A percentile compares a stretch with the other conserved stretches of the same genome.
Evolutionary conservation across 2,797 vertebrate species (phyloP).

Genomic region (Myotis pilosus): DNA sequence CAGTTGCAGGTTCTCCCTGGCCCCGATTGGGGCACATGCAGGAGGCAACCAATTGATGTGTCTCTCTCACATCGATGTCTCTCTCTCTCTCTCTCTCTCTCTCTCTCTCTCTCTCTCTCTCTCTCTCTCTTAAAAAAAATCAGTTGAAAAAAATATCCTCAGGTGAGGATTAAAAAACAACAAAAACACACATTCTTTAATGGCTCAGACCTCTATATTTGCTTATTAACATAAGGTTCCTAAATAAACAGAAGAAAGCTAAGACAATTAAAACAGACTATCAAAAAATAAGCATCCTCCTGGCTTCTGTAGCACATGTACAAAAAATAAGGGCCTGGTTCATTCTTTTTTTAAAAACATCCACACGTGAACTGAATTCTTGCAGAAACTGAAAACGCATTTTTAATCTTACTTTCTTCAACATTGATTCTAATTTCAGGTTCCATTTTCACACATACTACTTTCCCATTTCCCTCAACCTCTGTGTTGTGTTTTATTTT

Average conservation of each 20-base stretch:
- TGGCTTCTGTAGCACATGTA: not conserved
- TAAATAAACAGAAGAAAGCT: not conserved
- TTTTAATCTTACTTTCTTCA: not conserved
- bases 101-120: too few species aligned
- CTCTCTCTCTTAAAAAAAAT: too few species aligned
- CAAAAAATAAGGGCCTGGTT: not conserved
- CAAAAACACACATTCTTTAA: not conserved
- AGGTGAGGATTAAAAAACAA: too few species aligned
- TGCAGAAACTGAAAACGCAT: not conserved
- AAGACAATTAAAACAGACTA: not conserved
- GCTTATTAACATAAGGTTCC: not conserved
- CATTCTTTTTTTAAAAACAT: not conserved
- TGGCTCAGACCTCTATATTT: not conserved
- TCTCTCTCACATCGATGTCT: too few species aligned
- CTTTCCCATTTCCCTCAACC: slow-evolving; percentile 19
- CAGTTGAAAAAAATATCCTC: too few species aligned
- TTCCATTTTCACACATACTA: slow-evolving; percentile 53
- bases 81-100: too few species aligned
- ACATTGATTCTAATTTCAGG: slow-evolving; percentile 20
- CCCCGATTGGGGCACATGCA: too few species aligned
- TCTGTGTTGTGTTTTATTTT: slow-evolving; percentile 67
- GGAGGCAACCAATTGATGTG: too few species aligned
- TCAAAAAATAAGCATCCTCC: not conserved
- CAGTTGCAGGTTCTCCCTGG: too few species aligned
- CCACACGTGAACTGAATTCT: not conserved